A percentile compares a stretch with the other conserved stretches of the same genome.
Conservation (phyloP, 2,797 vertebrate species). For the Emys orbicularis region DNA sequence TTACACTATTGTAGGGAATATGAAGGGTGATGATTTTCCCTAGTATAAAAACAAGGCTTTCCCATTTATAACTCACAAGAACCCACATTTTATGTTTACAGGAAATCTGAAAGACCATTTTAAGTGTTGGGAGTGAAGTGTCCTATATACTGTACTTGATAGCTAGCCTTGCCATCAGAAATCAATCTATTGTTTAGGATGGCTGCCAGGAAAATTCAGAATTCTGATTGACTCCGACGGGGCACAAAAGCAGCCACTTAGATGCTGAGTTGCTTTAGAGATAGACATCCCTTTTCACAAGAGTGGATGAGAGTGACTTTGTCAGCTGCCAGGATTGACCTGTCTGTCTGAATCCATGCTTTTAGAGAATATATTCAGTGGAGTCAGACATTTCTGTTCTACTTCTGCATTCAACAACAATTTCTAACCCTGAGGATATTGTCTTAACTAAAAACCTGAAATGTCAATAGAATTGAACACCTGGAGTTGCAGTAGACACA, state of each 20-base stretch:
- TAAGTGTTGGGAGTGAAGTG: not conserved
- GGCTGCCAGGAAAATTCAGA: not conserved
- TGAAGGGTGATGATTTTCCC: not conserved
- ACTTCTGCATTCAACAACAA: not conserved
- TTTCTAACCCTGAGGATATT: not conserved
- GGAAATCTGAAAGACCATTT: not conserved
- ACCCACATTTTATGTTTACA: not conserved
- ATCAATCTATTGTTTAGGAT: not conserved
- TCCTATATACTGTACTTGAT: accelerated
- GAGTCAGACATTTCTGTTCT: accelerated
- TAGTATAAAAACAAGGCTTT: not conserved
- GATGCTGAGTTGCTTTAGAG: not conserved
- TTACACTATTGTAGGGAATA: not conserved
- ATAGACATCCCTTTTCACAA: accelerated
- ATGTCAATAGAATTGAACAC: not conserved
- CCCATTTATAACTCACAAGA: not conserved
- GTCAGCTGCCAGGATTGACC: not conserved
- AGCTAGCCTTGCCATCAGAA: not conserved
- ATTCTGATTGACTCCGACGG: accelerated
- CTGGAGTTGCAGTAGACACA: not conserved
- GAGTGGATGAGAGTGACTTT: not conserved
- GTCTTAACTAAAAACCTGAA: not conserved
- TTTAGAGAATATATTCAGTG: not conserved
- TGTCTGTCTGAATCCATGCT: no score
- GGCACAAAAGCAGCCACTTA: not conserved